Base-by-base conservation (phyloP, 1,140 invertebrate genomes). In the Penaeus japonicus region DNA sequence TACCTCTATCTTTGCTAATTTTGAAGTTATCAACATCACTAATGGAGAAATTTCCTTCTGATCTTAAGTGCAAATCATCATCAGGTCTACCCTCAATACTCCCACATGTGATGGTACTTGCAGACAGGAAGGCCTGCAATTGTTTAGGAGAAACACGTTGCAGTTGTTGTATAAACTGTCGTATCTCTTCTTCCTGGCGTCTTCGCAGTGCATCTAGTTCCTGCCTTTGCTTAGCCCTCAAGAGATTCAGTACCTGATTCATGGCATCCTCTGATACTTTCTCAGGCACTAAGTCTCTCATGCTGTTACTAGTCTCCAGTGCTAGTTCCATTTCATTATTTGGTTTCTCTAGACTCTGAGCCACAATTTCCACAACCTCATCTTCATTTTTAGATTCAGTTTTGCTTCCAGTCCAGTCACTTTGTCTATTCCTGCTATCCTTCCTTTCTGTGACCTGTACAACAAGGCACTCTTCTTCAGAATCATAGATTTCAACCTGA, bases 391-490 rank as follows among this genome's bases (percentile, higher is more conserved):
- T 32, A 39, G 75, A 59, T 10, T 78, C 84, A 22, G 73, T 35
- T 30, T n/a, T 80, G 54, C 20, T 39, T 0, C 57, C 70, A 24
- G 54, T 20, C 24, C 15, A 17, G 7, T n/a, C 32, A 20, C 39
- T 59, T 47, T 57, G 32, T 30, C 54, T 75, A 20, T 35, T 78
- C 5, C 27, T 70, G 27, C 39, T 80, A 24, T 55, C 65, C 78
- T 81, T 80, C 20, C 54, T 27, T 53, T 70, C 80, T 20, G 54
- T 83, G 22, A 88, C 87, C 27, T 88, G 87, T 2, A 88, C 87
- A 22, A 88, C 87, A 55, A 88, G 47, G 57, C 87, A 88, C 62
- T 88, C 87, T n/a, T 88, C 87, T 22, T 88, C 87, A 27, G 80
- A 82, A 75, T 87, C 85, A 32, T 88, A 73, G 17, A 75, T 24